Evolutionary conservation across 2,113 vertebrate species (phyloP).

Genomic region (Callorhinus ursinus): DNA sequence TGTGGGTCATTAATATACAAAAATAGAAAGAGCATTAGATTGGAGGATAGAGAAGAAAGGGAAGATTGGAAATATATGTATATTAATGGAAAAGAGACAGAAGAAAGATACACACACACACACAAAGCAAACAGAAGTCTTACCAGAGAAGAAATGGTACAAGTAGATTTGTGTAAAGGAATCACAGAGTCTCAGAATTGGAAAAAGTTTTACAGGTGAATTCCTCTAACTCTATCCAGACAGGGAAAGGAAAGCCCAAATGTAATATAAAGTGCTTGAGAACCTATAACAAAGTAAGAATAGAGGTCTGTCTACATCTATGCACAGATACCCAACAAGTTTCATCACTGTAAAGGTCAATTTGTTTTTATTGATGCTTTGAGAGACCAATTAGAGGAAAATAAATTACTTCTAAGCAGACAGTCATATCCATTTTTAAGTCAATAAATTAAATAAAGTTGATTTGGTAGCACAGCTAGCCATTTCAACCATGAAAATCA

Average conservation of each 20-base stretch:
- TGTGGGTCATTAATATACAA: neutral
- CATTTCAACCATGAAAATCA: neutral
- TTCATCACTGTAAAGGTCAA: neutral
- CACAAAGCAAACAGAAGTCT: neutral
- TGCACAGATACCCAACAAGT: neutral
- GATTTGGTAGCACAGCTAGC: neutral
- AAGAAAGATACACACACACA: neutral
- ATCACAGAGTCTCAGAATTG: neutral
- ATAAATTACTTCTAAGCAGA: constrained; percentile 37
- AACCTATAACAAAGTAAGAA: neutral
- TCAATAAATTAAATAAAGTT: constrained; percentile 36
- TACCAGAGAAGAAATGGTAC: neutral
- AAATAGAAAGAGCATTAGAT: neutral
- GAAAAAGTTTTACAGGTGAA: neutral
- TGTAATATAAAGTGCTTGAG: neutral
- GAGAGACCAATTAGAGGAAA: constrained; percentile 19
- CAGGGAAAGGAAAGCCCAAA: neutral
- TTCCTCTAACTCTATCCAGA: neutral
- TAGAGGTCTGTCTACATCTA: neutral
- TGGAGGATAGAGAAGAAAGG: neutral
- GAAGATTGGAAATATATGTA: neutral
- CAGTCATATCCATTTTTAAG: constrained; percentile 3
- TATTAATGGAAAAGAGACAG: neutral
- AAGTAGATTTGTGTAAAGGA: neutral
- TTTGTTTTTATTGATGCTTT: constrained; percentile 44